Base-by-base conservation (phyloP, 2,888 invertebrate species). In the Poecilobothrus nobilitatus region DNA sequence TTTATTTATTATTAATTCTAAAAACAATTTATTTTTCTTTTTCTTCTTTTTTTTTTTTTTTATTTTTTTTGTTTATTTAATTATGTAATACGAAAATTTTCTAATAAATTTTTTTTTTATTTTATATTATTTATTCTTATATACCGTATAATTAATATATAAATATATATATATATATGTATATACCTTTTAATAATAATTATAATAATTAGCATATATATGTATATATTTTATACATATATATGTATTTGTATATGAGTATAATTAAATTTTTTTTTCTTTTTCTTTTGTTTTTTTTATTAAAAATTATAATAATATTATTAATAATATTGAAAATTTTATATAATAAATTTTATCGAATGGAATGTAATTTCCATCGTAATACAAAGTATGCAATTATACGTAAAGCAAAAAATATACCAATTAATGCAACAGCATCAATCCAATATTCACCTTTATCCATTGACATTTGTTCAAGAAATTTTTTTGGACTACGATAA, bases 391-490 rank as follows among this genome's bases (percentile, higher is more conserved):
- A 94, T 72, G 92, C 91, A 77, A 89, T 84, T 78, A 91, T 84
- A 80, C 93, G 87, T 74, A 93, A 85, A 73, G 88, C 86, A 73
- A 95, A 83, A 78, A 95, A 93, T 77, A 94, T 91, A 67, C 87
- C 89, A 74, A 88, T 82, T 70, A 95, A 84, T n/a, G 93, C 92
- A 21, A 88, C 89, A 18, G 91, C 91, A 81, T 95, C 94, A 18
- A 94, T 83, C 88, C 93, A 91, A 79, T 90, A 92, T 73, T 87
- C 87, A 0, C 89, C 88, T 69, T 88, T 84, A 71, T 89, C 88
- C 91, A 93, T 92, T 6, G 91, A 88, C 89, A 92, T 90, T 79
- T 93, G 90, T 73, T 92, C 88, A 67, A 97, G 84, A 78, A 97
- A 92, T 77, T 91, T 89, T 74, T 87, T 86, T 8, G 94, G 92